Base-by-base conservation (phyloP, 2,888 invertebrate species). In the Chymomyza caudatula region DNA sequence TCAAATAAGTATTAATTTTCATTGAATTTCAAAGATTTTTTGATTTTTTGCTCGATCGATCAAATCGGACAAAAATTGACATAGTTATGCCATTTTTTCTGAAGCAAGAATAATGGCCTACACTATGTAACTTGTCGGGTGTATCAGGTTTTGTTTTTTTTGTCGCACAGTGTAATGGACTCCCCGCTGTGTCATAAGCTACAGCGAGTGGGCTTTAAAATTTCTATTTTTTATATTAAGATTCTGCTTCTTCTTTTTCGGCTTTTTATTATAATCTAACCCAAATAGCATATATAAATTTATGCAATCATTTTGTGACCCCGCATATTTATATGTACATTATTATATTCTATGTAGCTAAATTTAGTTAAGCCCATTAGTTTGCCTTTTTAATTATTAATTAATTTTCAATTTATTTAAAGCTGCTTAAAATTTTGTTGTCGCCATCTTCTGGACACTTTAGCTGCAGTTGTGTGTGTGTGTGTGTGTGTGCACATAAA, bases 311-410 rank as follows among this genome's bases (percentile, higher is more conserved):
- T 11, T n/a, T n/a, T n/a, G n/a, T n/a, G n/a, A 37, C 25, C 25
- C 25, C 25, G 25, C 29, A 11, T 1, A 29, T 29, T 37, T 29
- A 13, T 37, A 37, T 37, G 29, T 37, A 37, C 29, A 37, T 37
- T 37, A 37, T 11, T 37, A 37, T 11, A 37, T 37, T 37, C 29
- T n/a, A n/a, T n/a, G n/a, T n/a, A n/a, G n/a, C n/a, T 37, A 37
- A 37, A 37, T 37, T 37, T 37, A 37, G 29, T 37, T 37, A 37
- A 17, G 51, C 51, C 20, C 73, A 67, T 76, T 77, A 74, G 76
- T 77, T 61, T 58, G 77, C 58, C 63, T 70, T 76, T 71, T 83
- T 74, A 80, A 83, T 80, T 76, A 76, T 73, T 77, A 72, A 65
- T 77, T 72, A 19, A 70, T 75, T 63, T 65, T 55, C 67, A 70